Base-by-base conservation (phyloP, 2,888 invertebrate species). In the Temnothorax unifasciatus region DNA sequence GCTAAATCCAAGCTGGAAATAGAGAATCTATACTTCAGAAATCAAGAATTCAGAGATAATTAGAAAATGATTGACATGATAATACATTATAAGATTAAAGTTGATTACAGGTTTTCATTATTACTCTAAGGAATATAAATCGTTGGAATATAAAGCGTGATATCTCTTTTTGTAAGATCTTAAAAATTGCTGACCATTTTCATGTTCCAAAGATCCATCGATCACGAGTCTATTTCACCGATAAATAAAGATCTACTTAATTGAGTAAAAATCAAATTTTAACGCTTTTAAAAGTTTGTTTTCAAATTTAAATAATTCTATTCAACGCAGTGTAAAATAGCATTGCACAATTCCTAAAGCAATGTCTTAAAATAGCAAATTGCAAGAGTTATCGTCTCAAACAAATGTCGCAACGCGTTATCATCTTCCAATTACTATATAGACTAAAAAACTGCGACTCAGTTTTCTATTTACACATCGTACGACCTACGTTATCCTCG, bases 1-100 rank as follows among this genome's bases (percentile, higher is more conserved):
- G 59, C 59, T 47, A 38, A 59, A 44, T 38, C 21, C 21, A 69
- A 71, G 47, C 47, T 71, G 29, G 18, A 79, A 71, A 73, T 74
- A 75, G 63, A 82, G 9, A 8, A 38, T n/a, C 3, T 11, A 18
- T 68, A 15, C 11, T 3, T 38, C 8, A 61, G 1, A 59, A 59
- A 54, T 0, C 25, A 18, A 13, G 11, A 68, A 47, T 47, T 47
- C 3, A 63, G 1, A 13, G 18, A 38, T 59, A 50, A 50, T 50
- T 47, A 21, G 21, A 38, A 69, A 59, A 13, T 21, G 18, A 75
- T 44, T 9, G 29, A 61, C 0, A 0, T 11, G 29, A 15, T 21
- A n/a, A 44, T 29, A 34, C 21, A 38, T 15, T 9, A 38, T 21
- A 6, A n/a, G 13, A 61, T 44, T 15, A 13, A 34, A 18, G 0